Evolutionary conservation across 1,140 invertebrate species (phyloP).

Genomic region (Drosophila mauritiana): DNA sequence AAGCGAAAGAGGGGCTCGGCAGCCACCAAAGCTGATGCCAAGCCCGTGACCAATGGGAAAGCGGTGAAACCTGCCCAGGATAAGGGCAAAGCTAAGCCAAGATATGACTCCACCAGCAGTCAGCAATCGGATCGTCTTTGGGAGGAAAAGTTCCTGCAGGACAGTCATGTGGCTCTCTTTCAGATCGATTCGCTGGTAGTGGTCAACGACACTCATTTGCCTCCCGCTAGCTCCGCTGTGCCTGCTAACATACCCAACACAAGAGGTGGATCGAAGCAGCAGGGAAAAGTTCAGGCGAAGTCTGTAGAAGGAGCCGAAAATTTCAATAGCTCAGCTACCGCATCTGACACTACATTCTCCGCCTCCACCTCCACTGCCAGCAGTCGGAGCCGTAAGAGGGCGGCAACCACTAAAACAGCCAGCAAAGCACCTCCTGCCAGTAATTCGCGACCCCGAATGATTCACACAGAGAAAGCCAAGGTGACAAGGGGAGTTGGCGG

Average conservation of each 20-base stretch:
- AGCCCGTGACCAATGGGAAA: conserved; percentile 40
- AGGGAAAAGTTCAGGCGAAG: conserved; percentile 16
- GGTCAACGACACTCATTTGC: conserved; percentile 55
- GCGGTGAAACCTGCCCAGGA: conserved; percentile 26
- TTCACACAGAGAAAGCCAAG: conserved; percentile 89
- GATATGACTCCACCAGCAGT: conserved; percentile 65
- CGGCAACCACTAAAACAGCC: conserved; percentile 16
- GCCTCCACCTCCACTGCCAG: conserved; percentile 28
- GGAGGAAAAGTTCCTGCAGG: conserved; percentile 71
- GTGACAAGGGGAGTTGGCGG: conserved; percentile 85
- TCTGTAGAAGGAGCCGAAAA: conserved; percentile 11
- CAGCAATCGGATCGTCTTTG: conserved; percentile 71
- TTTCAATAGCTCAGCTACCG: conserved; percentile 1
- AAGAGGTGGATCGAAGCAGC: conserved; percentile 28
- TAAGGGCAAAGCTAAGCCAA: conserved; percentile 35
- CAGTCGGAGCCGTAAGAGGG: conserved; percentile 45
- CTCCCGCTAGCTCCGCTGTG: conserved; percentile 32
- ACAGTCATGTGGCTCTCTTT: conserved; percentile 43
- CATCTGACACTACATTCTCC: neutral
- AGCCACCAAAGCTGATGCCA: conserved; percentile 6
- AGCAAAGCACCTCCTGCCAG: conserved; percentile 15
- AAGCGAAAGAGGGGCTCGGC: conserved; percentile 43
- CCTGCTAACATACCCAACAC: conserved; percentile 13
- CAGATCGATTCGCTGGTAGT: conserved; percentile 76
- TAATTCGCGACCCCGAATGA: conserved; percentile 88